These are phyloP conservation scores for Limonius californicus DNA, from an alignment of 1,140 invertebrate species.

Conservation along the genomic window DNA sequence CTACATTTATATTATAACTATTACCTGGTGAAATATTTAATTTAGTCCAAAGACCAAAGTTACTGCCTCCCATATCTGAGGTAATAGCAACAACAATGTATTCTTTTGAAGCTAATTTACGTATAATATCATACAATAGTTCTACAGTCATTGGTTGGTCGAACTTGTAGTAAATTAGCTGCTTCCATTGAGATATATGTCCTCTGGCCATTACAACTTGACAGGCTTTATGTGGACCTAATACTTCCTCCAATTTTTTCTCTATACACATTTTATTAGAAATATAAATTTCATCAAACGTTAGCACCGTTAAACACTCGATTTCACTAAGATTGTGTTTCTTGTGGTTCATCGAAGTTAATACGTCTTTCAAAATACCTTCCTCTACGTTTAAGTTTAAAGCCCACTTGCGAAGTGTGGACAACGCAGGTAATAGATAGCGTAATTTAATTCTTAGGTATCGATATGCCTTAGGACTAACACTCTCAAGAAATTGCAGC, in stretches of 20 bases:
- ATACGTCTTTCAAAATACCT: background rate
- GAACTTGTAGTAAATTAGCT: too few species aligned
- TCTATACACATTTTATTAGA: background rate
- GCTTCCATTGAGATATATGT: background rate
- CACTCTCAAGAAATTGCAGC: background rate
- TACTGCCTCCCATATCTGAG: background rate
- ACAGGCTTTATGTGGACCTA: background rate
- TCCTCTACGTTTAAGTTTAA: background rate
- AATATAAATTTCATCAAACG: background rate
- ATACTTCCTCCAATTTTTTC: background rate
- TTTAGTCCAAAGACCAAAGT: background rate
- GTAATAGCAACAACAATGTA: background rate
- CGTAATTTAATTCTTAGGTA: background rate
- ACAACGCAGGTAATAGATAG: background rate
- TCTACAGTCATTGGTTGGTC: background rate
- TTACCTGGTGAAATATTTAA: background rate
- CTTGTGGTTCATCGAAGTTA: background rate
- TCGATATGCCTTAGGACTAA: background rate
- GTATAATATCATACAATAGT: background rate
- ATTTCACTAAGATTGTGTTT: background rate
- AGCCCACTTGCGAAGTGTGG: background rate
- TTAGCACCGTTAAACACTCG: background rate
- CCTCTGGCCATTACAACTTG: background rate
- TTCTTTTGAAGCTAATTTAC: background rate
- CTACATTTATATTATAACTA: too few species aligned